Percentiles rank a stretch among this genome's conserved stretches.
These are phyloP conservation scores for Aphidius ervi DNA, from an alignment of 1,140 invertebrate genomes.

Conservation along the genomic window DNA sequence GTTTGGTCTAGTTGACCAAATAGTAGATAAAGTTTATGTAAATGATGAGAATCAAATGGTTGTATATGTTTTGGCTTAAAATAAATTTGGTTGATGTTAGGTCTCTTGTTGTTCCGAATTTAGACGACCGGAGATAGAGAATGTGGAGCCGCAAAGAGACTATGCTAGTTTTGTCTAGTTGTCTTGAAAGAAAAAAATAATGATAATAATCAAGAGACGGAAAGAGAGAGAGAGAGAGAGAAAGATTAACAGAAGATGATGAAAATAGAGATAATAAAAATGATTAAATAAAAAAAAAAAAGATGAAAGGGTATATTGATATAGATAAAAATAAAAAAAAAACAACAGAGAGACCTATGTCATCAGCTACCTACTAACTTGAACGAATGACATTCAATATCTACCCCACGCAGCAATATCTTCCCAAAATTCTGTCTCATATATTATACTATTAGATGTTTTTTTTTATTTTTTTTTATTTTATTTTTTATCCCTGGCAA, in stretches of 20 bases:
- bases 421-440: too few species aligned
- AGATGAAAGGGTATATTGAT: slow-evolving; percentile 19
- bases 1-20: not conserved
- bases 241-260: too few species aligned
- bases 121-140: slow-evolving; percentile 26
- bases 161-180: too few species aligned
- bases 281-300: too few species aligned
- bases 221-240: too few species aligned
- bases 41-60: slow-evolving; percentile 1
- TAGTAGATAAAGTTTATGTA: not conserved
- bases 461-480: too few species aligned
- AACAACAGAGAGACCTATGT: not conserved
- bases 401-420: slow-evolving; percentile 12
- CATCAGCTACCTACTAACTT: not conserved
- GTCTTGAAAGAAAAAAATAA: too few species aligned
- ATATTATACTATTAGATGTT: too few species aligned
- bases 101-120: slow-evolving; percentile 37
- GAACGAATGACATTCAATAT: slow-evolving; percentile 17
- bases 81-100: slow-evolving; percentile 29
- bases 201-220: too few species aligned
- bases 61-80: slow-evolving; percentile 22
- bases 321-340: not conserved
- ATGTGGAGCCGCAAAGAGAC: not conserved
- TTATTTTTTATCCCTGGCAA: too few species aligned
- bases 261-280: too few species aligned